These are phyloP conservation scores for Callosobruchus maculatus DNA, from an alignment of 2,888 invertebrate species.

Conservation along the genomic window DNA sequence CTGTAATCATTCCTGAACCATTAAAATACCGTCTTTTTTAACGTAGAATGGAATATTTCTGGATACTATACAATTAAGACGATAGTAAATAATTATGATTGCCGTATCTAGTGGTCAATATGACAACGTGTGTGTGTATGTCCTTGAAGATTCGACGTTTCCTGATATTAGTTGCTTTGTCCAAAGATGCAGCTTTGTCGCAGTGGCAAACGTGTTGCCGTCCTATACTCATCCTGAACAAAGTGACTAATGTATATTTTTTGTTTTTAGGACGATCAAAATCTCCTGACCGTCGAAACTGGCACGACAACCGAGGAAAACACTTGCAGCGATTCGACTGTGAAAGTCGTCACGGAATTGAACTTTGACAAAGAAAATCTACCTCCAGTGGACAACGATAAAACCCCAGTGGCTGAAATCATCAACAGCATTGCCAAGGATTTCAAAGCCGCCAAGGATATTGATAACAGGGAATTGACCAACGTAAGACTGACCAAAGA, in stretches of 20 bases:
- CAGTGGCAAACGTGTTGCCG: no score
- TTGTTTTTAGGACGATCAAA: conserved; percentile 52
- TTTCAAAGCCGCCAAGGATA: neutral
- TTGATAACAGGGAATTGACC: neutral
- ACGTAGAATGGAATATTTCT: no score
- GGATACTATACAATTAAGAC: no score
- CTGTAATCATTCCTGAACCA: no score
- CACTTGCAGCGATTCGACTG: conserved; percentile 48
- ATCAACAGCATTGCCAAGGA: neutral
- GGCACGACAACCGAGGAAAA: conserved; percentile 61
- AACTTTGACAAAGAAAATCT: conserved; percentile 19
- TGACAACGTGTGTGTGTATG: no score
- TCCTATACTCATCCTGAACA: no score
- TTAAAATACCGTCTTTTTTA: no score
- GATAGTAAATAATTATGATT: no score
- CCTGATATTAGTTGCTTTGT: no score
- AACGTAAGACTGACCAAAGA: conserved; percentile 2
- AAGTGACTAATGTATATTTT: neutral
- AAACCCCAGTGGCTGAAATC: neutral
- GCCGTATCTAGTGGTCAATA: no score
- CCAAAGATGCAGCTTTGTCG: no score
- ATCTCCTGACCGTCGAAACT: conserved; percentile 52
- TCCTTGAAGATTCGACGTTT: no score
- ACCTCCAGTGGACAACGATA: neutral
- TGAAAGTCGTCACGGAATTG: conserved; percentile 44